Evolutionary conservation across 2,888 invertebrate species (phyloP).

Genomic region (Apotomis capreana): DNA sequence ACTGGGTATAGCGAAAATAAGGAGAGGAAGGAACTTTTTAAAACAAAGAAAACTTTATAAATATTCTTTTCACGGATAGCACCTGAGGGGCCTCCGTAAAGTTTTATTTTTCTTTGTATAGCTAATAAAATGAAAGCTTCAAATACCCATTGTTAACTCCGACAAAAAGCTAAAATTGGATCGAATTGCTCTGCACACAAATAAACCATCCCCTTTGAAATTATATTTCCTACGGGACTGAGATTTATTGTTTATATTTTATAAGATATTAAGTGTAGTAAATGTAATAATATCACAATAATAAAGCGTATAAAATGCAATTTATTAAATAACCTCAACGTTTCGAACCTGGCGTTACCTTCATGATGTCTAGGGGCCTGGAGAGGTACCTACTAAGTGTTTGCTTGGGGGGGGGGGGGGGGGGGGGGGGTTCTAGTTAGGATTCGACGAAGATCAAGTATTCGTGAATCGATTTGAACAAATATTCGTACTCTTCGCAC

Average conservation of each 20-base stretch:
- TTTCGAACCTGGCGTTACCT: no score
- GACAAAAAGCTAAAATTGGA: slow-evolving; percentile 27
- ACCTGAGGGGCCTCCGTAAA: slow-evolving; percentile 45
- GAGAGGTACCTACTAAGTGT: no score
- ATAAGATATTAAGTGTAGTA: neutral
- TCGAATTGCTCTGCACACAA: slow-evolving; percentile 11
- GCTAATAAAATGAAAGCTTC: slow-evolving; percentile 39
- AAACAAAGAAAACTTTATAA: slow-evolving; percentile 48
- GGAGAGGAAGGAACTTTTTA: slow-evolving; percentile 41
- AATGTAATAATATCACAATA: no score
- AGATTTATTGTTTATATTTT: neutral
- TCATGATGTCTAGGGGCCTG: no score
- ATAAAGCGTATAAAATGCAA: no score
- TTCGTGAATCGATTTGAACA: no score
- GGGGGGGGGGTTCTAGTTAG: no score
- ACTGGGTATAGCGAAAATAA: slow-evolving; percentile 22
- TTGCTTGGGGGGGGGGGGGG: no score
- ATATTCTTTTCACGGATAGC: slow-evolving; percentile 48
- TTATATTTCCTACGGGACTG: neutral
- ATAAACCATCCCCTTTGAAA: neutral
- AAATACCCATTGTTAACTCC: slow-evolving; percentile 38
- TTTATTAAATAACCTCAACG: no score
- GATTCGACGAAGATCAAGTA: no score
- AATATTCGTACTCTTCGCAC: no score
- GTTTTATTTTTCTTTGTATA: slow-evolving; percentile 42